Base-by-base conservation (phyloP, 2,888 invertebrate species). In the Altica lythri region DNA sequence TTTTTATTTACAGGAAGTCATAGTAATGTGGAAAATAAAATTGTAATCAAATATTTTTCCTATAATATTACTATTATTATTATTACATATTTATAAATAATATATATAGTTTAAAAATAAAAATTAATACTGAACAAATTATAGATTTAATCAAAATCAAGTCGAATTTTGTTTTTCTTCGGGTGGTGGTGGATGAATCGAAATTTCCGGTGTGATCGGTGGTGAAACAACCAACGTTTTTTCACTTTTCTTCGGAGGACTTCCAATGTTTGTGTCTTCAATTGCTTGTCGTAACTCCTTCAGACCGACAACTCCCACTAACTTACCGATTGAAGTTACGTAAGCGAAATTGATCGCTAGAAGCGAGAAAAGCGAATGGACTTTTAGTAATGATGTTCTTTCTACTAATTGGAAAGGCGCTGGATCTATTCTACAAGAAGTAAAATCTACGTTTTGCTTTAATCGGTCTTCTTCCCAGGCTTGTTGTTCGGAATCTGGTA, bases 341-440 rank as follows among this genome's bases (percentile, higher is more conserved):
- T 97, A 98, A 0, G 96, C 95, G 69, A 93, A 90, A 78, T 94
- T 95, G 27, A 98, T 89, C 13, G 95, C 95, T 64, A 98, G 84
- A 80, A 98, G 89, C 13, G 95, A 95, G 78, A 97, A 98, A 3
- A 95, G 93, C 77, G 65, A 63, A 47, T 69, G 67, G 58, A 82
- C 82, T 81, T 95, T 95, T 38, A 94, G 85, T 38, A 95, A 79
- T 0, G 94, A 94, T 2, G 95, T 95, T 63, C 90, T 83, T 71
- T 94, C 93, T 0, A 95, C 95, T 2, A 95, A 82, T 72, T 97
- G 97, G 79, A 98, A 97, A 4, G 97, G 97, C 30, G 96, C 94
- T 0, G 95, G 95, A 77, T 97, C 97, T 53, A 97, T 90, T 71
- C 89, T 89, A 62, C 87, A 88, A 47, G 79, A 74, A 72, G 81